Conservation (phyloP, 2,888 invertebrate species). For the Agrochola macilenta region DNA sequence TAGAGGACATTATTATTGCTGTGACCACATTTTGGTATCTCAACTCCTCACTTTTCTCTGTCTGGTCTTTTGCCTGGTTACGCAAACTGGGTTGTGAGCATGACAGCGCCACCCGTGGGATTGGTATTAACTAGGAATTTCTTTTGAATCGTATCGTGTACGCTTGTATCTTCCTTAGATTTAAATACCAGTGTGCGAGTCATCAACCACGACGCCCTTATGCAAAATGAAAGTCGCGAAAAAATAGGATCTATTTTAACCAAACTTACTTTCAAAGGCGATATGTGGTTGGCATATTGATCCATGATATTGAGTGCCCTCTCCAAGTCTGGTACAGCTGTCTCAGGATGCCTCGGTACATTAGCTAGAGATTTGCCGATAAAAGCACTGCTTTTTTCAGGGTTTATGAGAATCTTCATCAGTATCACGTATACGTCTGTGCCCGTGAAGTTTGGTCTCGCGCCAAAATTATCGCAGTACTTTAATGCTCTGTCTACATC, state of each 20-base stretch:
- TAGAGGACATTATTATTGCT: background rate
- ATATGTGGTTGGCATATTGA: slow-evolving; percentile 95
- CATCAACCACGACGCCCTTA: background rate
- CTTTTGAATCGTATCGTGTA: background rate
- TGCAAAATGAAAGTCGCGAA: background rate
- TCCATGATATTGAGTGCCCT: slow-evolving; percentile 95
- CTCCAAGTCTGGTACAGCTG: slow-evolving; percentile 93
- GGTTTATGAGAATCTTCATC: slow-evolving; percentile 88
- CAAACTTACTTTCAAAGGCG: slow-evolving; percentile 93
- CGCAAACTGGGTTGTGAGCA: background rate
- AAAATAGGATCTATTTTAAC: background rate
- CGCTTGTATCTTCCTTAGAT: background rate
- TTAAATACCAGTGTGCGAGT: background rate
- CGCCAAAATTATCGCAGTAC: slow-evolving; percentile 95
- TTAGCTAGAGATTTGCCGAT: slow-evolving; percentile 84
- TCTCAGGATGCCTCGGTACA: slow-evolving; percentile 89
- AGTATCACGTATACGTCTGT: slow-evolving; percentile 91
- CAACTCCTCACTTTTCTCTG: too few relatives aligned
- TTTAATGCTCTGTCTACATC: slow-evolving; percentile 95
- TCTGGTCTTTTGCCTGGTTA: background rate
- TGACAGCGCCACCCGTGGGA: too few relatives aligned
- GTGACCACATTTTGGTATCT: background rate
- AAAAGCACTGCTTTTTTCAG: slow-evolving; percentile 74
- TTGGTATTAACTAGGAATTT: background rate
- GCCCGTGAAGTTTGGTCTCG: slow-evolving; percentile 77